These are phyloP conservation scores for Tachyglossus aculeatus DNA, from an alignment of 2,797 vertebrate species.

Conservation along the genomic window DNA sequence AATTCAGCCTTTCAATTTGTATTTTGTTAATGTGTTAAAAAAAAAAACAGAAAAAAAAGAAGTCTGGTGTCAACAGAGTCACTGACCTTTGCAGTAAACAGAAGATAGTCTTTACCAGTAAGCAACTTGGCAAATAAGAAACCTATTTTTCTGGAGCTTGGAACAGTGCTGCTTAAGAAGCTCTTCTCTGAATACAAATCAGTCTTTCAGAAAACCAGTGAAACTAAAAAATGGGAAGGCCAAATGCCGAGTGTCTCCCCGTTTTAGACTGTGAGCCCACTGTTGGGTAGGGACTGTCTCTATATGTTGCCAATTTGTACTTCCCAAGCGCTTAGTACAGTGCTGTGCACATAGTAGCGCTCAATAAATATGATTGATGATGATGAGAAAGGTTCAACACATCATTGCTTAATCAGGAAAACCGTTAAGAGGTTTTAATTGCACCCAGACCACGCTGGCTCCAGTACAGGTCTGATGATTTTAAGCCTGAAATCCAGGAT, in stretches of 20 bases:
- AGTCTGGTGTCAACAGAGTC: conserved; percentile 41
- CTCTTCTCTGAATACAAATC: conserved; percentile 47
- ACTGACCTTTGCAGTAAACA: conserved; percentile 64
- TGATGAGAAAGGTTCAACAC: conserved; percentile 20
- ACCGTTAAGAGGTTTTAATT: conserved; percentile 21
- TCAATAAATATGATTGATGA: no score
- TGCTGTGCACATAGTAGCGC: no score
- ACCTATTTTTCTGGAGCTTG: conserved; percentile 37
- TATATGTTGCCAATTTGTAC: no score
- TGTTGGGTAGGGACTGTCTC: no score
- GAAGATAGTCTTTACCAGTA: conserved; percentile 52
- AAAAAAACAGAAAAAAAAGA: background rate
- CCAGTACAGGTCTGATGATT: conserved; percentile 16
- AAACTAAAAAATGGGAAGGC: no score
- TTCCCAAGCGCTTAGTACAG: no score
- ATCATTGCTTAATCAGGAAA: background rate
- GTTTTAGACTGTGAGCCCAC: no score
- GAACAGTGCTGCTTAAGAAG: conserved; percentile 41
- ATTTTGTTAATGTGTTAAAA: conserved; percentile 53
- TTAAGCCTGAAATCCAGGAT: conserved; percentile 39
- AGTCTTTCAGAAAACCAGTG: conserved; percentile 10
- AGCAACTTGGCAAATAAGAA: conserved; percentile 60
- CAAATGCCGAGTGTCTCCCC: no score
- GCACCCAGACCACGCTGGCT: background rate
- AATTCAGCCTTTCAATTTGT: conserved; percentile 57